Percentiles rank a stretch among this genome's conserved stretches.
These are phyloP conservation scores for human DNA, from an alignment of 2,113 vertebrate species.

Conservation along the genomic window GRCh38 chr6:40657001-40657500, in stretches of 20 bases:
- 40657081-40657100: background rate
- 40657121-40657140: background rate
- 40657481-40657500: constrained; percentile 8
- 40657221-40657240: background rate
- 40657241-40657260: background rate
- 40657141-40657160: background rate
- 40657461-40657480: constrained; percentile 39
- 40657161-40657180: background rate
- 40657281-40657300: background rate
- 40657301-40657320: background rate
- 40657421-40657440: background rate
- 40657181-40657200: background rate
- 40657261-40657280: background rate
- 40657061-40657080: background rate
- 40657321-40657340: constrained; percentile 4
- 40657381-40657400: constrained; percentile 18
- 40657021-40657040: background rate
- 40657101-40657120: background rate
- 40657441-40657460: background rate
- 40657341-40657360: background rate
- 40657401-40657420: background rate
- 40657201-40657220: background rate
- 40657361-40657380: constrained; percentile 34
- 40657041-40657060: background rate
- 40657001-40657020: background rate